Percentiles rank a stretch among this genome's conserved stretches.
Evolutionary conservation across 2,797 vertebrate genomes (phyloP).

Genomic region (Poecilia velifera): DNA sequence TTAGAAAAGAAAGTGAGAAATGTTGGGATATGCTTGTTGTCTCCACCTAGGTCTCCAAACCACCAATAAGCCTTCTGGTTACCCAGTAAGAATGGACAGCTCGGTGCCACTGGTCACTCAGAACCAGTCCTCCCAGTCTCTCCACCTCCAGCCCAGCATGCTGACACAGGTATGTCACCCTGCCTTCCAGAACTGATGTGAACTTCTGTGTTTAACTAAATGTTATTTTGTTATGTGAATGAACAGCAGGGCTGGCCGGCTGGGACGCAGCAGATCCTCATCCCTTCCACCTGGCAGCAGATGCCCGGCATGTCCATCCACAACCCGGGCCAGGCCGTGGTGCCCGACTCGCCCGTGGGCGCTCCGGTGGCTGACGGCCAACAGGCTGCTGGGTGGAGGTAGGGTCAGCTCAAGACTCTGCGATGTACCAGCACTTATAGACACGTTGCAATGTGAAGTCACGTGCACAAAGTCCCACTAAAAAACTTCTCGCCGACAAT

Average conservation of each 20-base stretch:
- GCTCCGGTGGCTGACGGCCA: conserved; percentile 87
- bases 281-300: conserved; percentile 98
- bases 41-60: conserved; percentile 86
- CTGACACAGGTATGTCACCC: conserved; percentile 89
- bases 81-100: conserved; percentile 96
- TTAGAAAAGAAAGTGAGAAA: no score
- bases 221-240: conserved; percentile 20
- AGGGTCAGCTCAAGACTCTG: conserved; percentile 31
- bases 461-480: no score
- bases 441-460: no score
- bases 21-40: neutral
- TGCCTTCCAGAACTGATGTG: neutral
- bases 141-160: conserved; percentile 96
- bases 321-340: conserved; percentile 90
- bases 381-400: conserved; percentile 92
- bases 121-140: conserved; percentile 91
- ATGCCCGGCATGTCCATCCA: conserved; percentile 94
- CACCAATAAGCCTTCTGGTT: conserved; percentile 91
- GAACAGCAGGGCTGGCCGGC: conserved; percentile 97
- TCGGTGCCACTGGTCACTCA: conserved; percentile 93
- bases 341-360: conserved; percentile 83
- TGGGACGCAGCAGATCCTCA: conserved; percentile 95
- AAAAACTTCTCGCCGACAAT: no score
- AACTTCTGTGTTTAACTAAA: neutral
- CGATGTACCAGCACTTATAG: neutral